phyloP scores from a whole-genome alignment of 2,113 vertebrate species.

The Theristicus caerulescens region DNA sequence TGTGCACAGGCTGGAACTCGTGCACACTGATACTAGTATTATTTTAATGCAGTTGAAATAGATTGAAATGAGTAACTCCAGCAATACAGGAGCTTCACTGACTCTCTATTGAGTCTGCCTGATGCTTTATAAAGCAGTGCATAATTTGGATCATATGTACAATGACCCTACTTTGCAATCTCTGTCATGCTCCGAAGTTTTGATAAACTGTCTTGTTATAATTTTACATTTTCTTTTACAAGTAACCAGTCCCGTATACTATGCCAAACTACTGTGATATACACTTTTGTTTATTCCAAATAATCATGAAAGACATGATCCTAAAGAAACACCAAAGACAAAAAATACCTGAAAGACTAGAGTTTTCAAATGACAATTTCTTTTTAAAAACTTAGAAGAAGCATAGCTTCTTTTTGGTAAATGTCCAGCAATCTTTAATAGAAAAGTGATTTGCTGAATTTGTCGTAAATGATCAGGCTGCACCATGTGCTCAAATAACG shows the following conservation, averaged over 20 bases:
- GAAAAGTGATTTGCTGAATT: not conserved
- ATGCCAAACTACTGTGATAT: not conserved
- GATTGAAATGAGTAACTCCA: not conserved
- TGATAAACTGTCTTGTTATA: not conserved
- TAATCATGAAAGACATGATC: not conserved
- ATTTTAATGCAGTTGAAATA: not conserved
- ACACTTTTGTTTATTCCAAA: not conserved
- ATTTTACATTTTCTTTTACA: not conserved
- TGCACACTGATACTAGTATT: not conserved
- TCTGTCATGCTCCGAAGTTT: not conserved
- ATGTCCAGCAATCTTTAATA: not conserved
- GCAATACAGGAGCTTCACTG: not conserved
- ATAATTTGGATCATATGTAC: not conserved
- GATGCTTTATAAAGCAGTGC: not conserved
- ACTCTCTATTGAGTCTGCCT: not conserved
- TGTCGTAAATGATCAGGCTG: not conserved
- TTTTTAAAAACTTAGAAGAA: not conserved
- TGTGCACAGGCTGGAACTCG: not conserved
- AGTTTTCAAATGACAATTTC: not conserved
- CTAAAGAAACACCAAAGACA: not conserved
- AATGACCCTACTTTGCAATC: not conserved
- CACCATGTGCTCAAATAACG: not conserved
- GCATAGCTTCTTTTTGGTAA: not conserved
- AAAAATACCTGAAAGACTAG: not conserved
- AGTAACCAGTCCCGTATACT: not conserved